Percentiles rank a stretch among this genome's conserved stretches.
These are phyloP conservation scores for Ianthella basta DNA, from an alignment of 37 sponge, comb jelly and placozoan genomes.

Conservation along the genomic window DNA sequence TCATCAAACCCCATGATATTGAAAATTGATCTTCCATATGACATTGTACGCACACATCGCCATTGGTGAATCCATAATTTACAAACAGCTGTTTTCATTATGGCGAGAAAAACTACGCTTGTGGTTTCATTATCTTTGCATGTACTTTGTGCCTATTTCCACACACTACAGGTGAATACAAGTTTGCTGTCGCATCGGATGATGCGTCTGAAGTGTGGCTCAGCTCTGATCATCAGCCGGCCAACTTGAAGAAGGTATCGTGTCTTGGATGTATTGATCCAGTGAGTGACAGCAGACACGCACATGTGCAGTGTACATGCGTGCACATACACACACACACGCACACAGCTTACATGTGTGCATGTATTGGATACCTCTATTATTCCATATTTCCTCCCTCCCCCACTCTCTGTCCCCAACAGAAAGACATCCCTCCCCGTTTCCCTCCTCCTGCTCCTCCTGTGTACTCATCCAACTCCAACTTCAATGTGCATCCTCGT, in stretches of 20 bases:
- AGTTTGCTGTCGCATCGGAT: conserved; percentile 41
- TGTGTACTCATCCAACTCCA: not conserved
- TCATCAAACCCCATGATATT: too few species aligned
- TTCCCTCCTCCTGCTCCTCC: conserved; percentile 19
- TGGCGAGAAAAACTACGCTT: too few species aligned
- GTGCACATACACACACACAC: not conserved
- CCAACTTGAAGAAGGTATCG: conserved; percentile 36
- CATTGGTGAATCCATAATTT: too few species aligned
- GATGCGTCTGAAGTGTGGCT: conserved; percentile 42
- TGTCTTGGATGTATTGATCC: conserved; percentile 35
- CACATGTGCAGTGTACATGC: not conserved
- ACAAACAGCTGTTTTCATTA: too few species aligned
- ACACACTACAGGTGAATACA: conserved; percentile 1
- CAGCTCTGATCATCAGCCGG: conserved; percentile 33
- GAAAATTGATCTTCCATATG: too few species aligned
- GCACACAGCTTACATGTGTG: not conserved
- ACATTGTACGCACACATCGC: too few species aligned
- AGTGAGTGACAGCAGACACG: conserved; percentile 2
- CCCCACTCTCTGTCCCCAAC: not conserved
- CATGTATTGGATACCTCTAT: too few species aligned
- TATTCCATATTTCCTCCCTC: too few species aligned
- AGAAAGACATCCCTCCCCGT: conserved; percentile 6
- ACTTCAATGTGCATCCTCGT: conserved; percentile 14
- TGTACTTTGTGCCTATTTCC: too few species aligned
- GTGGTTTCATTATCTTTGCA: too few species aligned